A percentile compares a stretch with the other conserved stretches of the same genome.
Conservation (phyloP, 2,113 vertebrate species). For the Centropus bengalensis region DNA sequence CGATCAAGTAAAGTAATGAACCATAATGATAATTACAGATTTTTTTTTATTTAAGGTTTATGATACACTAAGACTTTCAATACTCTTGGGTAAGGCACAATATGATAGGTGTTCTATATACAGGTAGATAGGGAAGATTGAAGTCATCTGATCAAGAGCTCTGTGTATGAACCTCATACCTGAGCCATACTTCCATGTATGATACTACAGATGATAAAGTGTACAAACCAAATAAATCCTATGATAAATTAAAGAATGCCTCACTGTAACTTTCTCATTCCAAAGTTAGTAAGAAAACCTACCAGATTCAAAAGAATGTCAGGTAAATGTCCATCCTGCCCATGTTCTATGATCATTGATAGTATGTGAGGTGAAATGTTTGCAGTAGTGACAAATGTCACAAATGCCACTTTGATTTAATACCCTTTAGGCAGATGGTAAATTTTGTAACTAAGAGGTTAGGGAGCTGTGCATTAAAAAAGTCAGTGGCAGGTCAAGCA, state of each 20-base stretch:
- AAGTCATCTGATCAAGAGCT: neutral
- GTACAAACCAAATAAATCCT: neutral
- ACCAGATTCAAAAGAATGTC: neutral
- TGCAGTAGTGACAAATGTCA: neutral
- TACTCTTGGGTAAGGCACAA: neutral
- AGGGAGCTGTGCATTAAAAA: neutral
- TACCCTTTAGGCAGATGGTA: neutral
- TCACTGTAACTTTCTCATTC: neutral
- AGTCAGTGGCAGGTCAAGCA: neutral
- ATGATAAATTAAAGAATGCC: neutral
- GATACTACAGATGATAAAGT: neutral
- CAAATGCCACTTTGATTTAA: neutral
- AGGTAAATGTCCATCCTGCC: neutral
- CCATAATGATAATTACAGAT: neutral
- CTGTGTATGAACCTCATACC: neutral
- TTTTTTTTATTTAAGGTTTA: neutral
- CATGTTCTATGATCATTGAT: neutral
- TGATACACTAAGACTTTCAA: neutral
- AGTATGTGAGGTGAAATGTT: accelerated
- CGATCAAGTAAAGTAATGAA: neutral
- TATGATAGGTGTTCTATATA: neutral
- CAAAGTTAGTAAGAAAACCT: neutral
- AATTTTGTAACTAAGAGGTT: neutral
- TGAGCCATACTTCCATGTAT: neutral
- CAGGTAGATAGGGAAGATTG: neutral